Base-by-base conservation (phyloP, 1,140 invertebrate genomes). In the Zophobas morio region DNA sequence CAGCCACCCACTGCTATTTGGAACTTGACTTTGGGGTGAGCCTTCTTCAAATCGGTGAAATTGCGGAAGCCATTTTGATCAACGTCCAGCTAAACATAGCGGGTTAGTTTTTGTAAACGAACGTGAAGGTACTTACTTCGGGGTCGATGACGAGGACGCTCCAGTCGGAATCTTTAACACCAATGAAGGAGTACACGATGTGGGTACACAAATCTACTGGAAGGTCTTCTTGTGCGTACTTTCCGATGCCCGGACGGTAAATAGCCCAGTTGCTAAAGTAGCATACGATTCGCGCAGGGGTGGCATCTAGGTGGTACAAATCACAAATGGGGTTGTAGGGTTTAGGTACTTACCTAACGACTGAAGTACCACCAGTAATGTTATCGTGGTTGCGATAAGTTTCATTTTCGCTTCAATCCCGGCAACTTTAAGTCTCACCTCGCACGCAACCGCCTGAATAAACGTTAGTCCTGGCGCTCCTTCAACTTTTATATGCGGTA, bases 221-320 rank as follows among this genome's bases (percentile, higher is more conserved):
- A 63, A 97, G 91, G 84, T 97, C 94, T 53, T 96, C 92, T 54
- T 96, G 91, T 0, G 89, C 92, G 82, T 96, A 97, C 46, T 91
- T 92, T 1, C 95, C 95, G 2, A 94, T 87, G 2, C 92, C 94
- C 0, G 94, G 94, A 42, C 95, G 88, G 86, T 96, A 94, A n/a
- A 96, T 90, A 1, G 96, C 96, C 96, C 96, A 97, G 83, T 96
- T 96, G 84, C 94, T 96, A 87, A 96, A 97, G 88, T 97, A 97
- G 83, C 95, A 97, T 36, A 95, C 93, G 60, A 95, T 90, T 84
- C 93, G 90, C 6, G 91, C 89, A 80, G 85, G 83, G 39, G 86
- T 83, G 75, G 74, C 86, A 0, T 33, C 72, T 74, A 36, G 6
- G 56, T 20, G 20, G 20, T 20, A 20, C 20, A 20, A 20, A 20